Evolutionary conservation across 2,888 invertebrate genomes (phyloP).

Genomic region (Dryocosmus kuriphilus): DNA sequence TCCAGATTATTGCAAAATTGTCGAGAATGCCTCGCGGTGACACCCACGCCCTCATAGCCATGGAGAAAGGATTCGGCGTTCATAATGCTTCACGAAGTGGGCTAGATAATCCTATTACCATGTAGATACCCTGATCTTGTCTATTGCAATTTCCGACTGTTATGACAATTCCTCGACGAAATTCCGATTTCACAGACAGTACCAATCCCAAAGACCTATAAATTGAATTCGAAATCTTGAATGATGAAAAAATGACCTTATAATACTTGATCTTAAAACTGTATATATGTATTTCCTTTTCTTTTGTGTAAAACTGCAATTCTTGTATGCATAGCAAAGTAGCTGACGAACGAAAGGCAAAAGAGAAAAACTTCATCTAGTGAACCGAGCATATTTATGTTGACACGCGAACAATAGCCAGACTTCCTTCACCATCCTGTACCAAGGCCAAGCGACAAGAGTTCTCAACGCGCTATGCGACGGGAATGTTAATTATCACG

Average conservation of each 20-base stretch:
- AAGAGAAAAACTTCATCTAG: neutral
- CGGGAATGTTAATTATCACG: constrained; percentile 59
- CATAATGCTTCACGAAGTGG: constrained; percentile 23
- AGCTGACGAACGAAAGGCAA: neutral
- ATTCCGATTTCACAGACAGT: constrained; percentile 34
- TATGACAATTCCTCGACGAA: constrained; percentile 26
- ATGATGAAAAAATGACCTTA: no score
- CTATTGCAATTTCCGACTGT: constrained; percentile 19
- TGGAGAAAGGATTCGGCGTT: constrained; percentile 24
- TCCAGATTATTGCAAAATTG: constrained; percentile 32
- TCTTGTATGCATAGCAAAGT: no score
- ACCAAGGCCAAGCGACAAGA: neutral
- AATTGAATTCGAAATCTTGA: no score
- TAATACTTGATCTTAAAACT: no score
- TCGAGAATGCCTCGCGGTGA: constrained; percentile 22
- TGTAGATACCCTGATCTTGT: constrained; percentile 4
- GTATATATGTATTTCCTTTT: no score
- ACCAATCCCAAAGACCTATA: no score
- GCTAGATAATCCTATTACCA: constrained; percentile 25
- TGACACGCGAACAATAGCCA: neutral
- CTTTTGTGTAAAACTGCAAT: no score
- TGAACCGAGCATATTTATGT: neutral
- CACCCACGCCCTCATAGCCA: constrained; percentile 29
- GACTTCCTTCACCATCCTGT: constrained; percentile 10
- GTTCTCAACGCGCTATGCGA: constrained; percentile 51